Conservation (phyloP, 2,113 vertebrate genomes). For the Hystrix brachyura region DNA sequence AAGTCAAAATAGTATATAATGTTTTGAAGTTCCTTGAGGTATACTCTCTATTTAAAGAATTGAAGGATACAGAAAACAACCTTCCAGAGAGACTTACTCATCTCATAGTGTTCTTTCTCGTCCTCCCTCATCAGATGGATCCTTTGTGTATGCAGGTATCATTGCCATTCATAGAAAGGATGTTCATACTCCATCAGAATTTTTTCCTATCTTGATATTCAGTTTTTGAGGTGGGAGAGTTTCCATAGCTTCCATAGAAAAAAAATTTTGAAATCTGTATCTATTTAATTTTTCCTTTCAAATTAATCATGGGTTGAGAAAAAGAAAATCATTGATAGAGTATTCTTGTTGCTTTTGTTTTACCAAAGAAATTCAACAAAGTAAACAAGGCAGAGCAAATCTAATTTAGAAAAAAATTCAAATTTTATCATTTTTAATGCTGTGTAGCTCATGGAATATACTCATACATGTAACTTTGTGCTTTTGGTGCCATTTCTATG, state of each 20-base stretch:
- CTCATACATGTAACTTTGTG: neutral
- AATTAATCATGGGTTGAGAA: neutral
- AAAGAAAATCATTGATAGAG: neutral
- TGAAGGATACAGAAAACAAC: neutral
- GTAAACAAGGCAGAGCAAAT: neutral
- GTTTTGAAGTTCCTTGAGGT: neutral
- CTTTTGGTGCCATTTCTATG: neutral
- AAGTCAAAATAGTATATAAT: neutral
- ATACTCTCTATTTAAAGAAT: neutral
- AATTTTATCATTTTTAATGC: neutral
- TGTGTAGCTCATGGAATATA: neutral
- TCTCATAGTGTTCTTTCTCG: neutral
- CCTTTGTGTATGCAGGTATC: neutral
- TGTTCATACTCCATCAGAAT: neutral
- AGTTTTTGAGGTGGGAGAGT: neutral
- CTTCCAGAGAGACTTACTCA: neutral
- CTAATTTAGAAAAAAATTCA: neutral
- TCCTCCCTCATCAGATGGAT: neutral
- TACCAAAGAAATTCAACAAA: neutral
- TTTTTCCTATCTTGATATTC: neutral
- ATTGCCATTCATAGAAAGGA: neutral
- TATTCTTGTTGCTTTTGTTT: conserved; percentile 6
- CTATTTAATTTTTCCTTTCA: conserved; percentile 23
- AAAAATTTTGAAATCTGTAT: neutral
- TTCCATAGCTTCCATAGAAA: neutral